Base-by-base conservation (phyloP, 1,140 invertebrate species). In the Cylas formicarius region DNA sequence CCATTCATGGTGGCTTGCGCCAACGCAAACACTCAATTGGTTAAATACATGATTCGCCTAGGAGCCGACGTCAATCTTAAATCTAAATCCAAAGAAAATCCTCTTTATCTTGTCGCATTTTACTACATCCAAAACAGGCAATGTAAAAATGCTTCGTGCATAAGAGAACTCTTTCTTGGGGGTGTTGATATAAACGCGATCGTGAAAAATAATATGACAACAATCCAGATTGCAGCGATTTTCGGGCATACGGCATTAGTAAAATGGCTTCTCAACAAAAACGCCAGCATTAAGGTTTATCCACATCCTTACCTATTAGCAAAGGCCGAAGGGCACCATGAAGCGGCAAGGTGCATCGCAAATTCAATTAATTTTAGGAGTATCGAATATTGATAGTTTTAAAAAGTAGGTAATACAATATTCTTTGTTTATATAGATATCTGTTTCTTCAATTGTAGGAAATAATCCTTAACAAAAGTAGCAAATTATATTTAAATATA, bases 161-260 rank as follows among this genome's bases (percentile, higher is more conserved):
- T 63, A 14, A 52, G 56, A 38, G 50, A 58, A 21, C 45, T 63
- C 1, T 63, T 43, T 50, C 50, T 61, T 37, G 61, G 58, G 8
- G 60, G 60, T 3, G 52, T 44, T 4, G 48, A 63, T 43, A 53
- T 63, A 6, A 53, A 63, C 23, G 51, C 40, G 29, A 39, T 48
- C 0, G 57, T 52, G 24, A 29, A 24, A 3, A 55, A 53, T 36
- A 48, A 53, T 8, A 41, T 50, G 16, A 57, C 40, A 9, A 29
- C 57, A n/a, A 14, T 63, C 11, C 59, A 63, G 27, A 26, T 63
- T 23, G 59, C 61, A 3, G 58, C 56, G 3, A 49, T 44, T 11
- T 63, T 60, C 43, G 61, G 61, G 14, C 61, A 63, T 41, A 49
- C 42, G 4, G n/a, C 44, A 6, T 41, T 63, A 1, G 47, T 55